Evolutionary conservation across 1,140 invertebrate species (phyloP).

Genomic region (Trialeurodes vaporariorum): DNA sequence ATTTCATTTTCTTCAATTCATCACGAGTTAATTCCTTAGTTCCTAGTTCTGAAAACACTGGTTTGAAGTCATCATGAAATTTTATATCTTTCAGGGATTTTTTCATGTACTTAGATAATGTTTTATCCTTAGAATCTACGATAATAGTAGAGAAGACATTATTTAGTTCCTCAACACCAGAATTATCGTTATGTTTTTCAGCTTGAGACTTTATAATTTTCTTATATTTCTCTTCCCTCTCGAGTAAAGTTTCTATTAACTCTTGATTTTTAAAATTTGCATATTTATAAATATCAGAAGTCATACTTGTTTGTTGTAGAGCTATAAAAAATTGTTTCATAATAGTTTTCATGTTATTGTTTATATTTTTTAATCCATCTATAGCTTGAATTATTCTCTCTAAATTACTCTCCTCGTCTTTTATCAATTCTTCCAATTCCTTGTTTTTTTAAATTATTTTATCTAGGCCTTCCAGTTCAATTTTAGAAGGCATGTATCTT

Average conservation of each 20-base stretch:
- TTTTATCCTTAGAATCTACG: conserved; percentile 7
- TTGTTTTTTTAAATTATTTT: conserved; percentile 7
- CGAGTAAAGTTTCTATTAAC: conserved; percentile 11
- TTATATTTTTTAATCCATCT: conserved; percentile 9
- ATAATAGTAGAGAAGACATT: conserved; percentile 8
- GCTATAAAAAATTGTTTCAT: conserved; percentile 9
- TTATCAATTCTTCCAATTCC: conserved; percentile 5
- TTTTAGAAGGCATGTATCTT: conserved; percentile 9
- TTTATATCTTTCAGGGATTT: conserved; percentile 6
- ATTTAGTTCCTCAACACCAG: conserved; percentile 4
- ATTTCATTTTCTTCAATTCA: conserved; percentile 13
- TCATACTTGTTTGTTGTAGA: conserved; percentile 10
- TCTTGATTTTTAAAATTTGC: conserved; percentile 13
- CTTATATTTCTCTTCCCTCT: conserved; percentile 9
- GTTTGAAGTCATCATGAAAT: conserved; percentile 7
- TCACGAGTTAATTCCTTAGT: conserved; percentile 9
- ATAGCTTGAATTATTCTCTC: conserved; percentile 9
- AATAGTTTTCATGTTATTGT: conserved; percentile 8
- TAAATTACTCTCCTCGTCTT: conserved; percentile 3
- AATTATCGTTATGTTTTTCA: conserved; percentile 8
- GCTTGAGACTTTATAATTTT: conserved; percentile 9
- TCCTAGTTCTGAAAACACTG: conserved; percentile 6
- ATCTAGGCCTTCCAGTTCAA: conserved; percentile 9
- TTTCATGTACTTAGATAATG: conserved; percentile 7
- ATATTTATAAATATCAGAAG: conserved; percentile 11